Conservation (phyloP, 2,113 vertebrate genomes). For the Gnathonemus echidnorhynchus region DNA sequence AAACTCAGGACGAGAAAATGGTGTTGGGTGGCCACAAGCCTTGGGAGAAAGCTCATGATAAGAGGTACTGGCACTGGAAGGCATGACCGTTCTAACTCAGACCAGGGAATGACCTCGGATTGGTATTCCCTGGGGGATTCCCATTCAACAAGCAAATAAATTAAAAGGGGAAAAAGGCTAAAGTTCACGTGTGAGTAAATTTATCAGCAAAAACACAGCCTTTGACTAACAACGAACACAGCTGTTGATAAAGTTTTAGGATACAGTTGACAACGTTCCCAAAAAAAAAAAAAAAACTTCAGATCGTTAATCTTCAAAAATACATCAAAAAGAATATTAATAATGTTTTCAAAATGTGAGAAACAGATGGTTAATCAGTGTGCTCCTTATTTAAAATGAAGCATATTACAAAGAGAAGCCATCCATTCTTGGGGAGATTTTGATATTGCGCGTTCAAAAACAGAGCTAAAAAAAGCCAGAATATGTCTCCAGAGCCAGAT, state of each 20-base stretch:
- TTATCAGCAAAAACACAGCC: background rate
- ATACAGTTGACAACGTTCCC: background rate
- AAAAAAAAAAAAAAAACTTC: background rate
- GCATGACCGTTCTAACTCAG: background rate
- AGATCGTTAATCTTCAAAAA: background rate
- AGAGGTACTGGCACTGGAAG: background rate
- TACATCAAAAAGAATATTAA: background rate
- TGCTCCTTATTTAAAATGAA: background rate
- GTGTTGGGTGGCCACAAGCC: background rate
- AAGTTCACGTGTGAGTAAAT: background rate
- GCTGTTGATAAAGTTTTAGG: background rate
- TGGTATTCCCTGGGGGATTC: background rate
- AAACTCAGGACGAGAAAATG: background rate
- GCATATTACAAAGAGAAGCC: background rate
- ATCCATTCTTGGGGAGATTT: background rate
- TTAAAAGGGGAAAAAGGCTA: background rate
- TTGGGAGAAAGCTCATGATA: background rate
- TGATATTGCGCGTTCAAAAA: background rate
- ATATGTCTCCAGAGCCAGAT: background rate
- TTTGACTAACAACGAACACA: background rate
- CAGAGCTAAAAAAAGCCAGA: background rate
- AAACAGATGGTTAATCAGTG: background rate
- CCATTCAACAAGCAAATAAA: slow-evolving; percentile 2
- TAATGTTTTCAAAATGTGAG: slow-evolving; percentile 5
- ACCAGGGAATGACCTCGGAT: background rate